Base-by-base conservation (phyloP, 2,888 invertebrate genomes). In the Herminia tarsipennalis region DNA sequence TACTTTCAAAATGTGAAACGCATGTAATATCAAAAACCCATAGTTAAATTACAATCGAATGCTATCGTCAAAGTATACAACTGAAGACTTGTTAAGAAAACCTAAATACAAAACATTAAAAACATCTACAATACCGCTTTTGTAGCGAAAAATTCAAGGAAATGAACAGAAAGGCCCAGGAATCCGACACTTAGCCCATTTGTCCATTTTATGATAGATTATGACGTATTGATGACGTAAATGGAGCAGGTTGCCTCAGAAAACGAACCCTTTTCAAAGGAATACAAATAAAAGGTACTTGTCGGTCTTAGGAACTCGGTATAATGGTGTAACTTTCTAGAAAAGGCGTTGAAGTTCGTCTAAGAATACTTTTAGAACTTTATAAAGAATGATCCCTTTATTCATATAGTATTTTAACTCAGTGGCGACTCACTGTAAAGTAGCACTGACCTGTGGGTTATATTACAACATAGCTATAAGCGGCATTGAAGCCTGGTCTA, bases 131-230 rank as follows among this genome's bases (percentile, higher is more conserved):
- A 56, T 43, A 13, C 14, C 44, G 33, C 35, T 54, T 45, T 27
- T 38, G 20, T 9, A 20, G 14, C 8, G 22, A 22, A 8, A 5
- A 46, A 44, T 44, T 44, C 55, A 45, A 40, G 43, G 44, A 58
- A 55, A 58, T 40, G 51, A 41, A 27, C 32, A 17, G 9, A 10
- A 22, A 18, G 41, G 16, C 29, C 18, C 34, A 35, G 44, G 35
- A 45, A 53, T 43, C 39, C 40, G 45, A 63, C 44, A 62, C 62
- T 56, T 34, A 18, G 28, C 32, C 38, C 49, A 56, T 62, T 62
- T 62, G 56, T 56, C 60, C 64, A 36, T 13, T 13, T 16, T 12
- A 46, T 63, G 62, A 64, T 60, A 38, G 56, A 62, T 62, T 39
- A 60, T 56, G 62, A 63, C 45, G 43, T 50, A 59, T 61, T 35